Conservation (phyloP, 2,888 invertebrate genomes). For the Thymelicus acteon region DNA sequence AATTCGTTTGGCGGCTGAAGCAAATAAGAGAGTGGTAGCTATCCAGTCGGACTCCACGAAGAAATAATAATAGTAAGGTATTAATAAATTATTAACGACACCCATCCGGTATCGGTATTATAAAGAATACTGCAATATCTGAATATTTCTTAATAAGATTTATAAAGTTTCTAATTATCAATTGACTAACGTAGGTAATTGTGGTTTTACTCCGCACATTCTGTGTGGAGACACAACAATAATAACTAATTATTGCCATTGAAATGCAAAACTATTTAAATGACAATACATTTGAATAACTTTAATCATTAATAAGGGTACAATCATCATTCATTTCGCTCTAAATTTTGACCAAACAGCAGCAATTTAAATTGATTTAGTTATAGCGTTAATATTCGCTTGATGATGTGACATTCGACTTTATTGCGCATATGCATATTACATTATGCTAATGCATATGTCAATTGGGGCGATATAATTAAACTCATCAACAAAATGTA, state of each 20-base stretch:
- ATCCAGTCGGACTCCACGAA: too few relatives aligned
- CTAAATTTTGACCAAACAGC: not conserved
- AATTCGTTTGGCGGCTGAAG: too few relatives aligned
- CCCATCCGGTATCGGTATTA: too few relatives aligned
- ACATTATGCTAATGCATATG: conserved; percentile 21
- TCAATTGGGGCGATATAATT: conserved; percentile 19
- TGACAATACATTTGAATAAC: not conserved
- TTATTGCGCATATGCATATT: conserved; percentile 17
- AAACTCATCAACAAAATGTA: conserved; percentile 6
- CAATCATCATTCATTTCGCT: not conserved
- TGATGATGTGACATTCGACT: conserved; percentile 18
- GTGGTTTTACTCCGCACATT: too few relatives aligned
- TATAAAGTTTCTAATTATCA: too few relatives aligned
- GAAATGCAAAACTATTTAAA: conserved; percentile 2
- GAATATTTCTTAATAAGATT: too few relatives aligned
- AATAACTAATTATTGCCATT: not conserved
- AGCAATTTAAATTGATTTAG: conserved; percentile 19
- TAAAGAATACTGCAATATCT: too few relatives aligned
- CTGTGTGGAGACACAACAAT: too few relatives aligned
- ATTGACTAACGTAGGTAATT: too few relatives aligned
- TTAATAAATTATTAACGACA: too few relatives aligned
- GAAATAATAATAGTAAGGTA: too few relatives aligned
- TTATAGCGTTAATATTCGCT: conserved; percentile 16
- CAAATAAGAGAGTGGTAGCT: too few relatives aligned
- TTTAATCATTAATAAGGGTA: not conserved